phyloP scores from a whole-genome alignment of 2,888 invertebrate species.

The Perdita meconis region DNA sequence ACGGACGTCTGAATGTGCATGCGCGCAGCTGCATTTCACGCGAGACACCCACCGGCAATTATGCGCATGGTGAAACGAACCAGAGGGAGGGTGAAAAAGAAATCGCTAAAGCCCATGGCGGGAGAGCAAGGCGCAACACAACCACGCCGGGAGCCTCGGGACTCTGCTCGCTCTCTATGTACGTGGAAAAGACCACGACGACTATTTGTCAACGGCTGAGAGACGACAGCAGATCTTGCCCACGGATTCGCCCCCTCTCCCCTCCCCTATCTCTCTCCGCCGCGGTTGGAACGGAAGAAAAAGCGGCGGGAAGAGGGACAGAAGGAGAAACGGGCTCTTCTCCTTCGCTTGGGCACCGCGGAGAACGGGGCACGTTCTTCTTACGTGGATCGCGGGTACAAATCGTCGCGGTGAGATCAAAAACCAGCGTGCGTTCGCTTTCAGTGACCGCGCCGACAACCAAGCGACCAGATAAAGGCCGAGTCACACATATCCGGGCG shows the following conservation, averaged over 20 bases:
- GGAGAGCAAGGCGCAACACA: constrained; percentile 33
- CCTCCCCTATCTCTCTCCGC: constrained; percentile 8
- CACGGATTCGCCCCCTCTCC: constrained; percentile 35
- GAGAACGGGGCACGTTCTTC: constrained; percentile 67
- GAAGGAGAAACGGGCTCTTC: constrained; percentile 18
- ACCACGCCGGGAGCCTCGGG: constrained; percentile 48
- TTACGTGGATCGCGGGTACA: constrained; percentile 72
- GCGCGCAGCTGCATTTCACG: constrained; percentile 72
- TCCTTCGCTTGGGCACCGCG: constrained; percentile 21
- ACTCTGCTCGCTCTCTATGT: constrained; percentile 21
- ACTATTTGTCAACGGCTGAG: constrained; percentile 77
- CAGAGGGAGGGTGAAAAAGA: constrained; percentile 65
- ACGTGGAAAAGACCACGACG: constrained; percentile 63
- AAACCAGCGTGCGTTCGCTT: constrained; percentile 67
- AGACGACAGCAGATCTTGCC: constrained; percentile 70
- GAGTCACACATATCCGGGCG: no score
- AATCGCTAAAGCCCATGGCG: constrained; percentile 56
- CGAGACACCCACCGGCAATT: constrained; percentile 73
- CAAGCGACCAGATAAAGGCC: constrained; percentile 61
- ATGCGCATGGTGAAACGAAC: constrained; percentile 71
- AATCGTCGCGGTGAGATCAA: constrained; percentile 78
- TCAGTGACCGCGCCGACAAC: constrained; percentile 58
- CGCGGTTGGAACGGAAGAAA: constrained; percentile 38
- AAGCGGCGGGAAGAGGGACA: constrained; percentile 43
- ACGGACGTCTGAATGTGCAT: constrained; percentile 78